A percentile compares a stretch with the other conserved stretches of the same genome.
Evolutionary conservation across 1,140 invertebrate genomes (phyloP).

Genomic region (Mya arenaria): DNA sequence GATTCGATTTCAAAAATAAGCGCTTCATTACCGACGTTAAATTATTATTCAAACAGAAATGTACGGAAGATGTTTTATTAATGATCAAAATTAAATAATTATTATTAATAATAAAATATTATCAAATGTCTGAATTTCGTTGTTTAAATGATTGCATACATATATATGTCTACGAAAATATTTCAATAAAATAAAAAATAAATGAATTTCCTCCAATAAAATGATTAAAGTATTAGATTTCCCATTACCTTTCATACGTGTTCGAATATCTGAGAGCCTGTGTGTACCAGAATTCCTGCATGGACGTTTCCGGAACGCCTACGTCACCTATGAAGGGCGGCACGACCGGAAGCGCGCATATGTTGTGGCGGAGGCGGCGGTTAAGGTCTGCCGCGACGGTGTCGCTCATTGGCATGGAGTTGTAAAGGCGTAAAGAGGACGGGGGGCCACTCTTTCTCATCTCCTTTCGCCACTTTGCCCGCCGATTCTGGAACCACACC

Average conservation of each 20-base stretch:
- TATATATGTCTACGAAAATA: no score
- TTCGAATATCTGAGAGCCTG: slow-evolving; percentile 13
- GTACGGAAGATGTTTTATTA: no score
- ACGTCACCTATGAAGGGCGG: neutral
- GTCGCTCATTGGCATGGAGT: neutral
- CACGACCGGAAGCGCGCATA: neutral
- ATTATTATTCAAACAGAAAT: no score
- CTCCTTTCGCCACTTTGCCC: slow-evolving; percentile 33
- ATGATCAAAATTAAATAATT: no score
- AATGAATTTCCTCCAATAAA: no score
- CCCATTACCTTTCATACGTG: slow-evolving; percentile 27
- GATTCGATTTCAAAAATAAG: no score
- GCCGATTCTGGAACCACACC: neutral
- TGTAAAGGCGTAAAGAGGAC: neutral
- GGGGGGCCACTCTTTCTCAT: neutral
- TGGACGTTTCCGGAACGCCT: neutral
- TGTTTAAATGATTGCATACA: no score
- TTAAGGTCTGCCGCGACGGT: slow-evolving; percentile 17
- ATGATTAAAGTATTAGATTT: no score
- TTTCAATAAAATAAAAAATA: no score
- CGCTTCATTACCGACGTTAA: no score
- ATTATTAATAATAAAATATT: no score
- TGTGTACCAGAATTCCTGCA: slow-evolving; percentile 29
- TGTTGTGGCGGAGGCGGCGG: neutral
- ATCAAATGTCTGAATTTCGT: no score